Base-by-base conservation (phyloP, 2,113 vertebrate species). In the Psilopsiagon aurifrons region DNA sequence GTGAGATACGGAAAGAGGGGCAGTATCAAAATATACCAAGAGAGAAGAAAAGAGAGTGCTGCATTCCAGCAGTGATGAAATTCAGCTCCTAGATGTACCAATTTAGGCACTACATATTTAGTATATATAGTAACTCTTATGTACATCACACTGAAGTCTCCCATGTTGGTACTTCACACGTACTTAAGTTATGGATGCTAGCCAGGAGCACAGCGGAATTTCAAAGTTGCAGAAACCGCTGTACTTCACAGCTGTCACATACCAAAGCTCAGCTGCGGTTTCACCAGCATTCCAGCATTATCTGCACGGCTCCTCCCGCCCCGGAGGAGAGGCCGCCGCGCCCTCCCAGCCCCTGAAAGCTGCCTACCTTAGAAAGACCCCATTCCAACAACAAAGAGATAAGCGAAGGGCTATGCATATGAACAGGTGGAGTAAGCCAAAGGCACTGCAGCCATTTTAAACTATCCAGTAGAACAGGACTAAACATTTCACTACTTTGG, bases 211-310 rank as follows among this genome's bases (percentile, higher is more conserved):
- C 62, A 64, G 41, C 52, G 51, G 66, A 90, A 89, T 82, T 75
- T 90, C 39, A 33, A 80, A 95, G 88, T 39, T 87, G 83, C 67
- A 91, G 64, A 88, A 70, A 49, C 51, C 41, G 84, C 7, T 78
- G 88, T 81, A 87, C 92, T 96, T 57, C 39, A 39, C 39, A 94
- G 96, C 74, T 96, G 92, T 54, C 89, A 73, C 95, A 95, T 86
- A 84, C 83, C 94, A 91, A 54, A 63, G 77, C 81, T 82, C 70
- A 85, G 92, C 91, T 92, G 86, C 6, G 3, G 84, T 44, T 35
- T 35, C 93, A 59, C 29, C 90, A 94, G 90, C 95, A 90, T 97
- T 94, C 94, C 96, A 88, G 68, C 71, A 15, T 14, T 90, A 92
- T 86, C 92, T 57, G 60, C 80, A 29, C 0, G 0, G 74, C 76